phyloP scores from a whole-genome alignment of 2,888 invertebrate species.

The Clunio marinus region DNA sequence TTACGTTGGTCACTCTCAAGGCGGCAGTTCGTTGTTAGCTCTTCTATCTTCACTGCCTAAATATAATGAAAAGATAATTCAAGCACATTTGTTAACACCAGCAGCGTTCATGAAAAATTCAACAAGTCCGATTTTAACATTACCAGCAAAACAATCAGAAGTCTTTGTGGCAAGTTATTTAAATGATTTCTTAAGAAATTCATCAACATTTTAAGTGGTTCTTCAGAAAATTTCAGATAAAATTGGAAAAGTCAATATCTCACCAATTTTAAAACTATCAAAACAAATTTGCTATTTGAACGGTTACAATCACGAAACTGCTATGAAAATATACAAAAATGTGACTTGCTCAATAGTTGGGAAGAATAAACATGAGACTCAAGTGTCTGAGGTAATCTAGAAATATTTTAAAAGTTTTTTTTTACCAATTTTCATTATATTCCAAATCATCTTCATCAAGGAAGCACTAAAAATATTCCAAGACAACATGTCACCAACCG shows the following conservation, averaged over 20 bases:
- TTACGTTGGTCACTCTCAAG: conserved; percentile 19
- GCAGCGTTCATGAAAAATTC: background rate
- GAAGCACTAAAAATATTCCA: background rate
- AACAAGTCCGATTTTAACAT: background rate
- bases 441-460: too few relatives aligned
- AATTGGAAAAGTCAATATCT: background rate
- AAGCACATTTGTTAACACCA: conserved; percentile 10
- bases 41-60: background rate
- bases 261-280: background rate
- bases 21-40: background rate
- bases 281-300: background rate
- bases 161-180: background rate
- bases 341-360: background rate
- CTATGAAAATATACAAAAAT: background rate
- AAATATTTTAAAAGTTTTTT: background rate
- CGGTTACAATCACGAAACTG: background rate
- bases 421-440: background rate
- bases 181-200: background rate
- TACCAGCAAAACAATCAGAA: background rate
- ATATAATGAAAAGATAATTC: conserved; percentile 16
- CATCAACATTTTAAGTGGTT: background rate
- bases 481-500: background rate
- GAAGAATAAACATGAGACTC: background rate
- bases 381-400: background rate
- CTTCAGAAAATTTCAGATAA: background rate